These are phyloP conservation scores for Drosophila tropicalis DNA, from an alignment of 1,140 invertebrate genomes.

Conservation along the genomic window DNA sequence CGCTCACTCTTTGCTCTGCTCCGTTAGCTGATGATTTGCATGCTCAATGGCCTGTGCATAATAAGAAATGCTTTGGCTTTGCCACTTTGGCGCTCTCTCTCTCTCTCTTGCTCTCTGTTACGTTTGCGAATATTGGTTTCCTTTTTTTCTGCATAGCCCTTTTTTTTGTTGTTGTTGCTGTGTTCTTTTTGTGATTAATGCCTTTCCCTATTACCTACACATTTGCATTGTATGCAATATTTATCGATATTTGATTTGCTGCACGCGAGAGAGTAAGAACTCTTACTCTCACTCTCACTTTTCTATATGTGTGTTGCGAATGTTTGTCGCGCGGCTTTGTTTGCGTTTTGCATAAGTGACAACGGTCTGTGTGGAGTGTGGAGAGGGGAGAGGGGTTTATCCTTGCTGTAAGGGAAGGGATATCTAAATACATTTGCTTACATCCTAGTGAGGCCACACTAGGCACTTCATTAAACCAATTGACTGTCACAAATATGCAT, in stretches of 20 bases:
- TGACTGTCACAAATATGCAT: constrained; percentile 7
- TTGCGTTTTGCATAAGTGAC: constrained; percentile 73
- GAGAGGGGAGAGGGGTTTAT: background rate
- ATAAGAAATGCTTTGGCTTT: constrained; percentile 32
- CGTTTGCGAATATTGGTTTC: background rate
- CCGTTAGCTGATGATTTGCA: constrained; percentile 36
- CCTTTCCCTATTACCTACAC: constrained; percentile 29
- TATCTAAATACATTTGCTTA: constrained; percentile 12
- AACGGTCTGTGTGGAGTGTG: constrained; percentile 3
- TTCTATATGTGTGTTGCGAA: constrained; percentile 58
- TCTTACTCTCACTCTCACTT: background rate
- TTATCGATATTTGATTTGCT: constrained; percentile 79
- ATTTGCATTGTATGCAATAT: constrained; percentile 64
- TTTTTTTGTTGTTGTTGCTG: constrained; percentile 11
- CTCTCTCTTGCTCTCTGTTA: background rate
- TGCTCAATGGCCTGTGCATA: constrained; percentile 52
- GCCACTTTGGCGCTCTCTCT: constrained; percentile 39
- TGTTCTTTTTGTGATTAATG: constrained; percentile 67
- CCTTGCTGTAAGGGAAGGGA: background rate
- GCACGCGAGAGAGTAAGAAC: constrained; percentile 34
- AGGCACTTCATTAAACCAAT: constrained; percentile 61
- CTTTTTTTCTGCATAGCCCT: constrained; percentile 1
- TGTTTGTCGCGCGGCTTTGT: constrained; percentile 76
- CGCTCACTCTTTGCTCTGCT: too few species aligned
- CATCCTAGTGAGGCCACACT: constrained; percentile 1